phyloP scores from a whole-genome alignment of 2,797 vertebrate species.

The Coccyzus lansbergi region DNA sequence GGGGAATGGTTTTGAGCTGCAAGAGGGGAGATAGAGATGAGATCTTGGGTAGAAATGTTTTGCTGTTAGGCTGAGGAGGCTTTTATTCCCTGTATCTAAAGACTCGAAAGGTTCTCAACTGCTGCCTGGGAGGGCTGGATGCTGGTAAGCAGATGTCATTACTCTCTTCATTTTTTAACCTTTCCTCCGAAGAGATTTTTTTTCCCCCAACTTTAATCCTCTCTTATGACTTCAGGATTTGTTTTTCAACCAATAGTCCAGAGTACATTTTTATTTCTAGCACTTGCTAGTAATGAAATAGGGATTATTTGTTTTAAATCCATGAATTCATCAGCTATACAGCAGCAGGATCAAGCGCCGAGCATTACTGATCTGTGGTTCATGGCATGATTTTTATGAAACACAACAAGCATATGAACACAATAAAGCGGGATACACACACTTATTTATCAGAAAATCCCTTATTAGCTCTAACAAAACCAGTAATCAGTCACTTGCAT shows the following conservation, averaged over 20 bases:
- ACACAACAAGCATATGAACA: neutral
- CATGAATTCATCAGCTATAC: slow-evolving; percentile 38
- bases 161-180: neutral
- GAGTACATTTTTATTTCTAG: slow-evolving; percentile 56
- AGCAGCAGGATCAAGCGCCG: slow-evolving; percentile 1
- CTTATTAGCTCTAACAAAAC: neutral
- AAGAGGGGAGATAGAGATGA: too few species aligned
- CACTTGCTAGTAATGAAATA: slow-evolving; percentile 45
- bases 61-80: too few species aligned
- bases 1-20: too few species aligned
- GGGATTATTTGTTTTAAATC: slow-evolving; percentile 63
- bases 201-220: slow-evolving; percentile 41
- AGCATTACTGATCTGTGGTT: neutral
- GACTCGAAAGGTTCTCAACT: neutral
- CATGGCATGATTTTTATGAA: neutral
- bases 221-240: slow-evolving; percentile 45
- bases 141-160: slow-evolving; percentile 15
- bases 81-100: neutral
- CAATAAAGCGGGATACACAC: neutral
- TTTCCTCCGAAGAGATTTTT: slow-evolving; percentile 7
- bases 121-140: neutral
- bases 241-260: neutral
- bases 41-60: too few species aligned
- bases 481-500: neutral
- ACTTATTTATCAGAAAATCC: neutral